phyloP scores from a whole-genome alignment of 2,113 vertebrate genomes.

The Sarotherodon lohbergeri region DNA sequence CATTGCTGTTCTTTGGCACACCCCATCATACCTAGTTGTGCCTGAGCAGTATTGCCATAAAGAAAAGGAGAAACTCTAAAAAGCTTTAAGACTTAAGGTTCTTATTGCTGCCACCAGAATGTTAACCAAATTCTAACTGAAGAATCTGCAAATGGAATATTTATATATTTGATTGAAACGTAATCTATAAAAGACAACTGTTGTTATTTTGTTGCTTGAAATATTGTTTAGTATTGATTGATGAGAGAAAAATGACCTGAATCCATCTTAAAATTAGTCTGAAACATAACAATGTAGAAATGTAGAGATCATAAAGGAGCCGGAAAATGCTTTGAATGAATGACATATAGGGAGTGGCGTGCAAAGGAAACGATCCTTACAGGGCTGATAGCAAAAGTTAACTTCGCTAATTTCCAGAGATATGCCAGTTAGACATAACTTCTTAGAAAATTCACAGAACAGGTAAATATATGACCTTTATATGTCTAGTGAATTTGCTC shows the following conservation, averaged over 20 bases:
- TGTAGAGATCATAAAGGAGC: neutral
- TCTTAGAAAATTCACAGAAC: neutral
- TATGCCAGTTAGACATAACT: neutral
- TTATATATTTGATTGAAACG: neutral
- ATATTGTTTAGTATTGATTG: neutral
- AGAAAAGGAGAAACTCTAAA: neutral
- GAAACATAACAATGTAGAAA: neutral
- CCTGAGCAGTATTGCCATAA: neutral
- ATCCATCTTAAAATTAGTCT: neutral
- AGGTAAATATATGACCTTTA: neutral
- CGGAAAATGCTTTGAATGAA: neutral
- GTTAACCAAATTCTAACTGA: neutral
- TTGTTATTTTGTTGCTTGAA: neutral
- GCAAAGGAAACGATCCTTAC: neutral
- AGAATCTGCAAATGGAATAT: neutral
- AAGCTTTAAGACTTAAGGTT: neutral
- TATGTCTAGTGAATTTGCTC: neutral
- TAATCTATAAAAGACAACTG: neutral
- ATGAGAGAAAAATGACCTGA: neutral
- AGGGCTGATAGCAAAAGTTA: neutral
- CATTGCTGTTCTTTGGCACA: neutral
- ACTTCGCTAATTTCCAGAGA: neutral
- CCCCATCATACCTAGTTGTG: rapidly evolving
- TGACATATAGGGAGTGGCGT: neutral
- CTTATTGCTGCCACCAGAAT: neutral